A percentile compares a stretch with the other conserved stretches of the same genome.
Evolutionary conservation across 2,888 invertebrate species (phyloP).

Genomic region (Oscheius myriophilus): DNA sequence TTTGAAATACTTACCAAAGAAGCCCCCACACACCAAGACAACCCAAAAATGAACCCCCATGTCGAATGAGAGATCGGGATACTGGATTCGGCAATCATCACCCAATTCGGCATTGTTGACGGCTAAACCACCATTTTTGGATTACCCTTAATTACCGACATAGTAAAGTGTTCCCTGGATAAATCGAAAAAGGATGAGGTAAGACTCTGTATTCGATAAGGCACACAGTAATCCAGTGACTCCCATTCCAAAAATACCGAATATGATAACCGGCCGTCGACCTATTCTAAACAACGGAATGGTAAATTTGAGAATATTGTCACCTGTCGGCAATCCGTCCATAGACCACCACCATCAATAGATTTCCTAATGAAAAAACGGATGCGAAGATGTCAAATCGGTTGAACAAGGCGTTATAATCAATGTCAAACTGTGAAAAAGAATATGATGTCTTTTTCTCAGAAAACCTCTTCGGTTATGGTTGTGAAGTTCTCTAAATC

Average conservation of each 20-base stretch:
- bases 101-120: slow-evolving; percentile 27
- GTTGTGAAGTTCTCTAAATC: slow-evolving; percentile 16
- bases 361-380: slow-evolving; percentile 21
- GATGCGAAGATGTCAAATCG: slow-evolving; percentile 18
- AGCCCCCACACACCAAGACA: slow-evolving; percentile 27
- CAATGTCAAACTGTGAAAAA: neutral
- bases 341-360: slow-evolving; percentile 7
- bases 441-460: neutral
- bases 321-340: slow-evolving; percentile 20
- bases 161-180: slow-evolving; percentile 26
- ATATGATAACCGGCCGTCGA: slow-evolving; percentile 9
- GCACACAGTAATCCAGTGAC: slow-evolving; percentile 21
- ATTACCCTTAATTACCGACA: neutral
- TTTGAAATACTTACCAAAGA: slow-evolving; percentile 6
- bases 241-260: slow-evolving; percentile 17
- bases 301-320: neutral
- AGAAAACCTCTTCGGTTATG: slow-evolving; percentile 13
- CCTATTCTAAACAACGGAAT: slow-evolving; percentile 18
- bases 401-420: slow-evolving; percentile 4
- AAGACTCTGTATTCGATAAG: neutral
- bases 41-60: slow-evolving; percentile 21
- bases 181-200: slow-evolving; percentile 17
- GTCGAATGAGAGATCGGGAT: slow-evolving; percentile 14
- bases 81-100: slow-evolving; percentile 13
- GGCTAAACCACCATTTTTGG: slow-evolving; percentile 18